These are phyloP conservation scores for Cinclus cinclus DNA, from an alignment of 2,113 vertebrate species.

Conservation along the genomic window DNA sequence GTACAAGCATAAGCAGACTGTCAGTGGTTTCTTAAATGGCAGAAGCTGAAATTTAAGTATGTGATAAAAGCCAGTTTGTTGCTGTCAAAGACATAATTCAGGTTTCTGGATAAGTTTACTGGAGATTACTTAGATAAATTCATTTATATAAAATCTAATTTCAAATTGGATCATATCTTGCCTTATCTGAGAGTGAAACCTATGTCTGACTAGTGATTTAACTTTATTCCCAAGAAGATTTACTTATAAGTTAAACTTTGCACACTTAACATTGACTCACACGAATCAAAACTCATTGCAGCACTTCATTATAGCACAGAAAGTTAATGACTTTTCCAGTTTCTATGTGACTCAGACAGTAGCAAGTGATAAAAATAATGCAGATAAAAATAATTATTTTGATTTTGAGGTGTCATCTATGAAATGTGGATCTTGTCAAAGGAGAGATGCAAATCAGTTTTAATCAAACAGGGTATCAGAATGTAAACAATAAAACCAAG, in stretches of 20 bases:
- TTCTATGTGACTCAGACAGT: not conserved
- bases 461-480: not conserved
- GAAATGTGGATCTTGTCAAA: not conserved
- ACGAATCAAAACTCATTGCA: not conserved
- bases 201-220: not conserved
- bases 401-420: not conserved
- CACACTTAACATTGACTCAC: not conserved
- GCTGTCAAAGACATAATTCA: not conserved
- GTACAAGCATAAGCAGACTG: not conserved
- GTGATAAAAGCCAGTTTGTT: not conserved
- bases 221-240: not conserved
- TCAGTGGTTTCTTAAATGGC: not conserved
- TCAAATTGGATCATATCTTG: not conserved
- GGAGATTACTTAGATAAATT: not conserved
- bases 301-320: not conserved
- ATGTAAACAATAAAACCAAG: not conserved
- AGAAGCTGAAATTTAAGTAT: not conserved
- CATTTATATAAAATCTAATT: not conserved
- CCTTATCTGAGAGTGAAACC: not conserved
- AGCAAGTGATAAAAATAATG: not conserved
- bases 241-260: not conserved
- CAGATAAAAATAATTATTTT: not conserved
- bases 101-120: not conserved
- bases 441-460: not conserved
- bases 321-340: not conserved